phyloP scores from a whole-genome alignment of 1,140 invertebrate genomes.

The Phthorimaea operculella region DNA sequence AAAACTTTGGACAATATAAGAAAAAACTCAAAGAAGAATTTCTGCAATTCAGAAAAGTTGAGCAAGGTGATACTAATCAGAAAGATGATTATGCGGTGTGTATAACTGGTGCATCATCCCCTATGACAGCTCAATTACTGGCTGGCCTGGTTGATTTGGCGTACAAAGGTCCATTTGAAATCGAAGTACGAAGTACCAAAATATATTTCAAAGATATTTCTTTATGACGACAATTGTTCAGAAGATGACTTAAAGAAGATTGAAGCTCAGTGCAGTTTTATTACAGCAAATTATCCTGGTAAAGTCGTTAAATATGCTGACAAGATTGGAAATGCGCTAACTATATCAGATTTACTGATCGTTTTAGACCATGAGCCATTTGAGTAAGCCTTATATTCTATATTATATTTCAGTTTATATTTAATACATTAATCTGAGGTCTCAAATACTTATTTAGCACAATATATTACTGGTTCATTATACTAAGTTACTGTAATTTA shows the following conservation, averaged over 20 bases:
- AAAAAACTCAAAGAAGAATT: conserved; percentile 32
- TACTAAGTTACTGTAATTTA: conserved; percentile 9
- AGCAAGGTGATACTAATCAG: too few relatives aligned
- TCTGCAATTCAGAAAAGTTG: conserved; percentile 7
- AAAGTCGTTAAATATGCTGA: conserved; percentile 46
- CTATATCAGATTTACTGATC: conserved; percentile 44
- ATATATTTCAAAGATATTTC: conserved; percentile 41
- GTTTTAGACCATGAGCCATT: conserved; percentile 50
- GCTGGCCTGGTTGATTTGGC: conserved; percentile 37
- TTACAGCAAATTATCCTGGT: conserved; percentile 29
- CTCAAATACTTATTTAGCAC: too few relatives aligned
- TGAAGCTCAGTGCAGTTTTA: conserved; percentile 46
- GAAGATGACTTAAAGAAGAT: conserved; percentile 36
- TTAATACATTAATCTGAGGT: background rate
- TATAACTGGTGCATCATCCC: conserved; percentile 42
- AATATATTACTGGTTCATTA: too few relatives aligned
- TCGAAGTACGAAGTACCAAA: conserved; percentile 3
- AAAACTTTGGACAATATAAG: conserved; percentile 45
- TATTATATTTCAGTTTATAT: background rate
- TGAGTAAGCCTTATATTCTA: conserved; percentile 37
- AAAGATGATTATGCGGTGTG: conserved; percentile 27
- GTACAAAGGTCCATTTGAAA: too few relatives aligned
- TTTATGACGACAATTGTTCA: conserved; percentile 39
- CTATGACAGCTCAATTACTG: conserved; percentile 43
- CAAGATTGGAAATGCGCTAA: conserved; percentile 52